These are phyloP conservation scores for Labia minor DNA, from an alignment of 2,888 invertebrate genomes.

Conservation along the genomic window DNA sequence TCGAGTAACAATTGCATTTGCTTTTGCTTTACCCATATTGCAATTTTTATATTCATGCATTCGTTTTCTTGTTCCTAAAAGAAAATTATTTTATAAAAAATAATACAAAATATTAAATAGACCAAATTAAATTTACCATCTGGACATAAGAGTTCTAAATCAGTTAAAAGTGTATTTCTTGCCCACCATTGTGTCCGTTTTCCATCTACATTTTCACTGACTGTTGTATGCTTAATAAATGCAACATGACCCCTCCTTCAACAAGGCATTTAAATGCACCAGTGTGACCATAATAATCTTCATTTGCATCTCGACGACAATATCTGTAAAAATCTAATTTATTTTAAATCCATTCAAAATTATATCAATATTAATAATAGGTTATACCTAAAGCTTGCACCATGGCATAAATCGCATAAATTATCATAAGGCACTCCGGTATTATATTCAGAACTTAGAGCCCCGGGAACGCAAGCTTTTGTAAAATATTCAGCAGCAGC, in stretches of 20 bases:
- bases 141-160: conserved; percentile 85
- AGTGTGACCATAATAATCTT: conserved; percentile 80
- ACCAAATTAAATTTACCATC: conserved; percentile 50
- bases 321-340: conserved; percentile 41
- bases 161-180: conserved; percentile 78
- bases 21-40: conserved; percentile 82
- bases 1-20: conserved; percentile 81
- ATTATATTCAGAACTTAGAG: conserved; percentile 74
- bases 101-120: background rate
- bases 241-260: conserved; percentile 38
- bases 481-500: conserved; percentile 90
- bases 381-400: conserved; percentile 47
- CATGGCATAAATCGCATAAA: conserved; percentile 88
- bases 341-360: conserved; percentile 30
- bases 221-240: conserved; percentile 45
- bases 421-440: conserved; percentile 78
- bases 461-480: conserved; percentile 92
- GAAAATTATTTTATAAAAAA: conserved; percentile 23
- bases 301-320: conserved; percentile 77
- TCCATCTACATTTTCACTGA: conserved; percentile 61
- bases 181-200: conserved; percentile 89
- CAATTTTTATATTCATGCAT: conserved; percentile 71
- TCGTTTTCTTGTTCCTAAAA: conserved; percentile 68
- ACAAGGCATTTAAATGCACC: conserved; percentile 35
- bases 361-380: too few relatives aligned